Evolutionary conservation across 2,888 invertebrate species (phyloP), one percentile per base, ranked within the genome.

Genomic region (Noctua pronuba): DNA sequence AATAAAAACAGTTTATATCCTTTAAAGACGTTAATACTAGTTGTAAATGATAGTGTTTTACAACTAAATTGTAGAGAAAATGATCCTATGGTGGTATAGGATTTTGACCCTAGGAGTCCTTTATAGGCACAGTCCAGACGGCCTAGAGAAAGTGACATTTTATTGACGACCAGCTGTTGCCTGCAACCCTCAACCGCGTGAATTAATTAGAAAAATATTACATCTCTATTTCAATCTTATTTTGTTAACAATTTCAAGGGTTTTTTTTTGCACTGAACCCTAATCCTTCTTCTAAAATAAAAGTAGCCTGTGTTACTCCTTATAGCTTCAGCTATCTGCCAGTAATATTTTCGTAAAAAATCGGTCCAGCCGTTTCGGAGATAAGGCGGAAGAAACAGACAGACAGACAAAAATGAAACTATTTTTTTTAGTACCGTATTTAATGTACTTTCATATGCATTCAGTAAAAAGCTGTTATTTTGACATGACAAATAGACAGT

Each of bases 11-110:
- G 46, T 75, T 75, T 60, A 46, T 72, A 24, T 73, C 24, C 46
- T 49, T 60, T 38, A 60, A 18, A 28, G 21, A 28, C 60, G 38
- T 28, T 21, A 24, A 58, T 60, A 16, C 16, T 60, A 46, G 58
- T 73, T 72, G 35, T 73, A 68, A 72, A 73, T 67, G 69, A 28
- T 21, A n/a, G 10, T 28, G 18, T 46, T 72, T 75, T 75, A 75
- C 60, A 46, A 60, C 28, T 68, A 68, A 68, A 73, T 73, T n/a
- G 73, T 52, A 2, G 49, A 68, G 28, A 21, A 52, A 46, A 73
- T 66, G 5, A 49, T 16, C 10, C 16, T 38, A 21, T 1, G 5
- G 3, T 38, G 28, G 0, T 2, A 8, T 7, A 28, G 35, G 46
- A 38, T 44, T 72, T 31, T 72, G 44, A 64, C 2, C 44, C 31